Percentiles rank a stretch among this genome's conserved stretches.
Conservation (phyloP, 2,113 vertebrate genomes). For the Cynopterus brachyotis region DNA sequence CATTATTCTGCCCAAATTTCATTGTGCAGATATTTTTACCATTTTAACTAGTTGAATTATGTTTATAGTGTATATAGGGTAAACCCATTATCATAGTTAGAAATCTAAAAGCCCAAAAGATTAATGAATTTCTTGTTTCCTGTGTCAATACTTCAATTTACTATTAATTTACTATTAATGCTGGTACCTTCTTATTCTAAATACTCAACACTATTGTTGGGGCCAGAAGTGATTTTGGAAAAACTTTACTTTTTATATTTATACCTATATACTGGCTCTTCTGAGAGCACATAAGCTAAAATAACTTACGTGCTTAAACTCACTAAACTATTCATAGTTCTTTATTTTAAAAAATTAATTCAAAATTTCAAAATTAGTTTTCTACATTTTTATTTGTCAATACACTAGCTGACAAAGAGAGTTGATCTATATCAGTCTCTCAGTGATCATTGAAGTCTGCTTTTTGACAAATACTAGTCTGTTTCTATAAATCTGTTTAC, state of each 20-base stretch:
- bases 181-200: neutral
- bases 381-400: neutral
- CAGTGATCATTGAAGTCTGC: neutral
- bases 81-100: neutral
- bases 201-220: neutral
- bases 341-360: neutral
- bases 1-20: neutral
- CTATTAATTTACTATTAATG: neutral
- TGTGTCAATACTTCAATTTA: neutral
- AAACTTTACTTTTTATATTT: neutral
- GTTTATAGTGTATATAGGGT: neutral
- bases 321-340: neutral
- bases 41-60: neutral
- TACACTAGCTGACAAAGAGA: neutral
- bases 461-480: constrained; percentile 3
- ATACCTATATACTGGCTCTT: neutral
- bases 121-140: neutral
- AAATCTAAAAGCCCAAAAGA: neutral
- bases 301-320: neutral
- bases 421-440: neutral
- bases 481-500: constrained; percentile 53
- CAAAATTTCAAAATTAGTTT: neutral
- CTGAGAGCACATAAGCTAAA: neutral
- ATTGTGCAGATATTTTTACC: neutral
- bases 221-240: neutral